Percentiles rank a stretch among this genome's conserved stretches.
Evolutionary conservation across 2,888 invertebrate genomes (phyloP).

Genomic region (Catocala sponsa): DNA sequence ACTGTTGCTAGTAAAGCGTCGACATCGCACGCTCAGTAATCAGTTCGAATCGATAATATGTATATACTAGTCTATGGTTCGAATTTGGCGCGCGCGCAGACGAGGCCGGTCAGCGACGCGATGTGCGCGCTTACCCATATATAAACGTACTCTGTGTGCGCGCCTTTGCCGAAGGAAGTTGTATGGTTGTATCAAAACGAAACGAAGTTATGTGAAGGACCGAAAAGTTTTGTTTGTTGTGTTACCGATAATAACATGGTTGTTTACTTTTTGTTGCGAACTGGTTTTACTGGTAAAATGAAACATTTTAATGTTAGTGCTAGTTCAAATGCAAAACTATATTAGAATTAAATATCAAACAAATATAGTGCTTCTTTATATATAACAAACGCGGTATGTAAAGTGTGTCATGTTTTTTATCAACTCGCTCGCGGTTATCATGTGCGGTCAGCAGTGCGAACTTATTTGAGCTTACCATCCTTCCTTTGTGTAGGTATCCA

Average conservation of each 20-base stretch:
- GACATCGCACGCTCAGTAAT: constrained; percentile 48
- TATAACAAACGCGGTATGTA: constrained; percentile 58
- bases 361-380: constrained; percentile 21
- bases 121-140: too few relatives aligned
- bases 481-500: constrained; percentile 81
- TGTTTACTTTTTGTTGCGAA: constrained; percentile 67
- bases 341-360: constrained; percentile 18
- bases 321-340: constrained; percentile 25
- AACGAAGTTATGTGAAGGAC: constrained; percentile 51
- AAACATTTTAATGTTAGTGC: constrained; percentile 44
- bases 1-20: constrained; percentile 35
- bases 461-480: constrained; percentile 77
- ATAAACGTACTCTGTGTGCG: too few relatives aligned
- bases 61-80: too few relatives aligned
- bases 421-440: constrained; percentile 71
- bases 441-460: constrained; percentile 66
- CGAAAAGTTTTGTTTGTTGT: constrained; percentile 62
- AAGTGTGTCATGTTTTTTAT: constrained; percentile 65
- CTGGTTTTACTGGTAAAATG: constrained; percentile 48
- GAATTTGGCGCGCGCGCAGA: constrained; percentile 84
- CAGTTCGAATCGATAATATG: too few relatives aligned
- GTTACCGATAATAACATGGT: too few relatives aligned
- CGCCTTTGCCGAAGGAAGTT: constrained; percentile 66
- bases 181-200: constrained; percentile 49
- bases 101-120: constrained; percentile 58